A percentile compares a stretch with the other conserved stretches of the same genome.
Conservation (phyloP, 2,888 invertebrate species). For the Leucoma salicis region DNA sequence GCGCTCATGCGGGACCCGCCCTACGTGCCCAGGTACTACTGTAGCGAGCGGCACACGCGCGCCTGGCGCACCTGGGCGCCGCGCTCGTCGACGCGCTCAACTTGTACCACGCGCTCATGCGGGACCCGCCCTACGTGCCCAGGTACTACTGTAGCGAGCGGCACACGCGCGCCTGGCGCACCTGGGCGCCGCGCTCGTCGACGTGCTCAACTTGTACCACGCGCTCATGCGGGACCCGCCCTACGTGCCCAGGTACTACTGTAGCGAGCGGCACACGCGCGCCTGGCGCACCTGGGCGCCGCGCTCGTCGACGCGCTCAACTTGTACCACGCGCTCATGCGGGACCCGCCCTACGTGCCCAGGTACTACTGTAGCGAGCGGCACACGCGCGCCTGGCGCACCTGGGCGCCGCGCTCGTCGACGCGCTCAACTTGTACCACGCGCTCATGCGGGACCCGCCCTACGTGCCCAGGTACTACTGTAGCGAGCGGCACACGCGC, state of each 20-base stretch:
- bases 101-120: conserved; percentile 33
- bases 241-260: no score
- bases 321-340: no score
- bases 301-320: conserved; percentile 55
- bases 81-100: conserved; percentile 17
- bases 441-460: conserved; percentile 93
- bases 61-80: conserved; percentile 41
- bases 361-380: no score
- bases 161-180: not conserved
- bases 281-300: conserved; percentile 94
- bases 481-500: conserved; percentile 50
- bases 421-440: conserved; percentile 94
- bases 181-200: not conserved
- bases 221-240: no score
- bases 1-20: conserved; percentile 56
- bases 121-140: conserved; percentile 19
- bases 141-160: not conserved
- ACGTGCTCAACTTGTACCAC: not conserved
- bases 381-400: conserved; percentile 94
- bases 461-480: conserved; percentile 85
- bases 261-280: no score
- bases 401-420: conserved; percentile 93
- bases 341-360: no score
- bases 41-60: conserved; percentile 39
- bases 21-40: conserved; percentile 47